Evolutionary conservation across 2,797 vertebrate species (phyloP), one percentile per base, ranked within the genome.

Genomic region (Microctenopoma steveboyesi): DNA sequence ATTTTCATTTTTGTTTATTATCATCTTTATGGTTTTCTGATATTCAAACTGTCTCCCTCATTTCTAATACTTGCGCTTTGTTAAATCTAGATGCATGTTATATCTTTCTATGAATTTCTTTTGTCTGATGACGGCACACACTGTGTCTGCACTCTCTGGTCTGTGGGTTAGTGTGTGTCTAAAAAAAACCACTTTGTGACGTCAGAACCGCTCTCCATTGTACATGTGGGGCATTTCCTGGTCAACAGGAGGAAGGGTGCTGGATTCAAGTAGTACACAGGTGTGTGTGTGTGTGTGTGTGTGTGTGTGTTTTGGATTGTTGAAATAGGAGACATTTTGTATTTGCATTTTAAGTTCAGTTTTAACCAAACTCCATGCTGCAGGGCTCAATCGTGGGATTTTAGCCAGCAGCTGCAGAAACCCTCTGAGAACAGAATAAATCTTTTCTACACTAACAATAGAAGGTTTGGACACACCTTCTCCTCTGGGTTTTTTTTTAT

Each of bases 151-250:
- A 9, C 37, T 53, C 13, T 64, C 30, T 68, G 72, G 28, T 27
- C 54, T 54, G 14, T 51, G 57, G 61, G 57, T 55, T 37, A 79
- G 54, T 78, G 43, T 63, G 67, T 49, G 33, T 80, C 67, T 75
- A 74, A 83, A 86, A 75, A 83, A 81, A 77, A 18, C 18, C 64
- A 4, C 48, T 37, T 2, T 9, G 72, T 88, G 85, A 73, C 28
- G 78, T 89, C 86, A 86, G 83, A 81, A 46, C 76, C 78, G 54
- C 55, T 76, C 54, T 60, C 87, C 59, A 84, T 90, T 93, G 84
- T 87, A 82, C 61, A 10, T 73, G 42, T 39, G 8, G 57, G 72
- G 78, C 79, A 87, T 88, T 93, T 93, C 91, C 91, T 90, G 69
- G 81, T 89, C 69, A 72, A 79, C 71, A 81, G 86, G 91, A 91